A percentile compares a stretch with the other conserved stretches of the same genome.
Conservation (phyloP, 2,113 vertebrate genomes). For the Aspiorhynchus laticeps region DNA sequence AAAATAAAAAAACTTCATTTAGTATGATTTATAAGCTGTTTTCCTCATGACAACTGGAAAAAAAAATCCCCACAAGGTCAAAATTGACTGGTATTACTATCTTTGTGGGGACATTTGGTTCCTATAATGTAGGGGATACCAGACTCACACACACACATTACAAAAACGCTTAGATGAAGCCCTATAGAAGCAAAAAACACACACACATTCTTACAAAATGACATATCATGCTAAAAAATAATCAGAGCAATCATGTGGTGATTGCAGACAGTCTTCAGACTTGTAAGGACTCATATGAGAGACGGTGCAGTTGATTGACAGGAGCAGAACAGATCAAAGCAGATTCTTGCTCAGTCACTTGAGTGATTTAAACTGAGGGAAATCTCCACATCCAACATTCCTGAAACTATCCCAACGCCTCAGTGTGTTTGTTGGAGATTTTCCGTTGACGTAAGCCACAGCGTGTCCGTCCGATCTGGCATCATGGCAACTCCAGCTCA, state of each 20-base stretch:
- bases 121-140: no score
- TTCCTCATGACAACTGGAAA: no score
- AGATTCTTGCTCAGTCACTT: conserved; percentile 36
- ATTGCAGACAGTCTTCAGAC: background rate
- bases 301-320: background rate
- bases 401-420: background rate
- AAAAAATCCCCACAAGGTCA: no score
- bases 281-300: background rate
- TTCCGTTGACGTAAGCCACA: background rate
- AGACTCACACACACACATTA: background rate
- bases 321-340: conserved; percentile 58
- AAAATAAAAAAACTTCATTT: no score
- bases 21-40: no score
- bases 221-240: no score
- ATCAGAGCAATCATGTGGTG: background rate
- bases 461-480: conserved; percentile 8
- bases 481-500: conserved; percentile 64
- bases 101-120: no score
- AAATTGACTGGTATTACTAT: no score
- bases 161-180: no score
- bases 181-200: no score
- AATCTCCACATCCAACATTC: background rate
- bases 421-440: background rate
- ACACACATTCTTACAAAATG: no score
- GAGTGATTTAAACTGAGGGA: conserved; percentile 35